phyloP scores from a whole-genome alignment of 2,113 vertebrate species.

The Embiotoca jacksoni region DNA sequence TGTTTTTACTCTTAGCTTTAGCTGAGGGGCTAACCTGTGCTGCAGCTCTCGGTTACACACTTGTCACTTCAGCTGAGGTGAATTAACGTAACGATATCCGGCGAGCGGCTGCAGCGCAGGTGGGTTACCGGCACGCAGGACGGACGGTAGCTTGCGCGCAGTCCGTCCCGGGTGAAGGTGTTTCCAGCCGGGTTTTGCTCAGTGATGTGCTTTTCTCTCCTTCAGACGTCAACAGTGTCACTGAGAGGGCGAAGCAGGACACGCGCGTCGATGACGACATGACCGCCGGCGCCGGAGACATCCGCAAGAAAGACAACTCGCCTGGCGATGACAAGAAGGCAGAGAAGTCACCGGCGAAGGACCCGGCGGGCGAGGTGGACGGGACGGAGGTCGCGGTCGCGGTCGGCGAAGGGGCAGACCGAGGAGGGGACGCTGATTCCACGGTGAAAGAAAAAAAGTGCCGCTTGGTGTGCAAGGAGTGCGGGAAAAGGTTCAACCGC shows the following conservation, averaged over 20 bases:
- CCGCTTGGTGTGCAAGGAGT: constrained; percentile 80
- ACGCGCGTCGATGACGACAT: constrained; percentile 4
- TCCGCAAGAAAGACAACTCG: background rate
- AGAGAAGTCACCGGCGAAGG: background rate
- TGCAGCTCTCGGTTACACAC: background rate
- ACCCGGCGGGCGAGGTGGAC: constrained; percentile 23
- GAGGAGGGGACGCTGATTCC: constrained; percentile 6
- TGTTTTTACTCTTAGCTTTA: constrained; percentile 60
- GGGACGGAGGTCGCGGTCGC: constrained; percentile 8
- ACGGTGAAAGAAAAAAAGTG: constrained; percentile 62
- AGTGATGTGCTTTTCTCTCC: constrained; percentile 4
- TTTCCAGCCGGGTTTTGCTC: constrained; percentile 14
- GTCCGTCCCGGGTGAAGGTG: background rate
- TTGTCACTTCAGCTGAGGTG: too few relatives aligned
- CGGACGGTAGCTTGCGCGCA: too few relatives aligned
- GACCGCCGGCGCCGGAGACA: constrained; percentile 13
- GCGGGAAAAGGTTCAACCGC: constrained; percentile 80
- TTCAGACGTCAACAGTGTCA: constrained; percentile 36
- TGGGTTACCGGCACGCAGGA: background rate
- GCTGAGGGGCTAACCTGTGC: constrained; percentile 43
- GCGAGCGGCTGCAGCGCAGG: too few relatives aligned
- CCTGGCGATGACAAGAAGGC: background rate
- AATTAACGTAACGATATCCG: too few relatives aligned
- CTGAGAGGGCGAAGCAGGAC: constrained; percentile 31
- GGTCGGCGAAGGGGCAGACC: background rate